Evolutionary conservation across 2,113 vertebrate species (phyloP).

Genomic region (Alosa alosa): DNA sequence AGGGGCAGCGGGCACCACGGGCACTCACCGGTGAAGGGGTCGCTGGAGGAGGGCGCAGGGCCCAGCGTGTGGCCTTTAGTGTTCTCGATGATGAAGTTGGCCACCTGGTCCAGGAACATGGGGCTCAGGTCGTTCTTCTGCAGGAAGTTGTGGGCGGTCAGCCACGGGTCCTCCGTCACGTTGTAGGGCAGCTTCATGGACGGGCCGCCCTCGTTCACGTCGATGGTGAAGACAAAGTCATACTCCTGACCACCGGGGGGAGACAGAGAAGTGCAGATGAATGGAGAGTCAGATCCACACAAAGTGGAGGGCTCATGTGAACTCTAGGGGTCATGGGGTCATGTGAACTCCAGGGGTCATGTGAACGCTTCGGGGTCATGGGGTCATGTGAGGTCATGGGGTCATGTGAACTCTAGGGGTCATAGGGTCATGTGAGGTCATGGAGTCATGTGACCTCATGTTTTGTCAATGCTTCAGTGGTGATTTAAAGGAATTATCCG

Average conservation of each 20-base stretch:
- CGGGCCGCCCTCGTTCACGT: conserved; percentile 91
- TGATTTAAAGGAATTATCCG: too few species aligned
- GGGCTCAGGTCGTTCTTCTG: conserved; percentile 93
- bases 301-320: too few species aligned
- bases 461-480: background rate
- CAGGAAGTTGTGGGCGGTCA: conserved; percentile 92
- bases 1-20: too few species aligned
- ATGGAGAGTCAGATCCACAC: too few species aligned
- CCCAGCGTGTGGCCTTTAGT: conserved; percentile 87
- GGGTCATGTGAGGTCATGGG: too few species aligned
- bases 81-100: conserved; percentile 97
- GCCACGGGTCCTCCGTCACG: conserved; percentile 89
- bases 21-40: conserved; percentile 92
- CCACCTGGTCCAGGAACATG: conserved; percentile 97
- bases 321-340: too few species aligned
- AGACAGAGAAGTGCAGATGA: background rate
- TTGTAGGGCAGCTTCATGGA: conserved; percentile 96
- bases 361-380: too few species aligned
- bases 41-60: conserved; percentile 66
- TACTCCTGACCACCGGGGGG: conserved; percentile 78
- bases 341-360: too few species aligned
- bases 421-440: too few species aligned
- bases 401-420: too few species aligned
- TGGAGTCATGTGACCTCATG: background rate
- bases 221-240: conserved; percentile 95